Conservation (phyloP, 2,888 invertebrate species). For the Meghimatium bilineatum region DNA sequence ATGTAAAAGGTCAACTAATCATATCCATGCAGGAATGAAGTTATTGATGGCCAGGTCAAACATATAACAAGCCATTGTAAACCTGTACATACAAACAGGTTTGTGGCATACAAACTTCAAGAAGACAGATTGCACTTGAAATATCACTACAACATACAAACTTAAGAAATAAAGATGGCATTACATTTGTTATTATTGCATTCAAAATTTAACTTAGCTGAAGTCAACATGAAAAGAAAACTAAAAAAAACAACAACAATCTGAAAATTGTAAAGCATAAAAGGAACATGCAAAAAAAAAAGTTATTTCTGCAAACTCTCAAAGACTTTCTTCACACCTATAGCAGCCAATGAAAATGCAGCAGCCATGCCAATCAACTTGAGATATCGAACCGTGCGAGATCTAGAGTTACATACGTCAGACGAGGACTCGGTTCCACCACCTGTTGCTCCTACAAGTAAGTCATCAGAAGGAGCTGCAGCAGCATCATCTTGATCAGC, state of each 20-base stretch:
- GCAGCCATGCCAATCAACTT: constrained; percentile 56
- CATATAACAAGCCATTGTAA: too few relatives aligned
- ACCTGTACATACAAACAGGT: too few relatives aligned
- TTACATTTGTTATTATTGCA: too few relatives aligned
- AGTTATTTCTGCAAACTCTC: constrained; percentile 47
- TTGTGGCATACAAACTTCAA: too few relatives aligned
- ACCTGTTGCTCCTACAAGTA: constrained; percentile 33
- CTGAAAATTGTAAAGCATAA: neutral
- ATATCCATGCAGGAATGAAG: too few relatives aligned
- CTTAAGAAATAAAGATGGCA: too few relatives aligned
- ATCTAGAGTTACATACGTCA: constrained; percentile 47
- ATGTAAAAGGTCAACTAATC: too few relatives aligned
- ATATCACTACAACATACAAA: too few relatives aligned
- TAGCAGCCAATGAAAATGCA: constrained; percentile 54
- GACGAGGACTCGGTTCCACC: constrained; percentile 45
- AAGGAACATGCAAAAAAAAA: neutral
- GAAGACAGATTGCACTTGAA: too few relatives aligned
- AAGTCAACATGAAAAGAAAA: too few relatives aligned
- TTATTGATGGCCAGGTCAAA: too few relatives aligned
- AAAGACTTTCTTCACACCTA: constrained; percentile 55
- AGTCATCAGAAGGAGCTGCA: constrained; percentile 32
- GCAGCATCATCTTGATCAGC: constrained; percentile 30
- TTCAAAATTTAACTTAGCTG: too few relatives aligned
- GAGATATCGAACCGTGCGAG: constrained; percentile 51
- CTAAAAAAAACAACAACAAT: neutral